A percentile compares a stretch with the other conserved stretches of the same genome.
These are phyloP conservation scores for Microcaecilia unicolor DNA, from an alignment of 2,797 vertebrate genomes.

Conservation along the genomic window DNA sequence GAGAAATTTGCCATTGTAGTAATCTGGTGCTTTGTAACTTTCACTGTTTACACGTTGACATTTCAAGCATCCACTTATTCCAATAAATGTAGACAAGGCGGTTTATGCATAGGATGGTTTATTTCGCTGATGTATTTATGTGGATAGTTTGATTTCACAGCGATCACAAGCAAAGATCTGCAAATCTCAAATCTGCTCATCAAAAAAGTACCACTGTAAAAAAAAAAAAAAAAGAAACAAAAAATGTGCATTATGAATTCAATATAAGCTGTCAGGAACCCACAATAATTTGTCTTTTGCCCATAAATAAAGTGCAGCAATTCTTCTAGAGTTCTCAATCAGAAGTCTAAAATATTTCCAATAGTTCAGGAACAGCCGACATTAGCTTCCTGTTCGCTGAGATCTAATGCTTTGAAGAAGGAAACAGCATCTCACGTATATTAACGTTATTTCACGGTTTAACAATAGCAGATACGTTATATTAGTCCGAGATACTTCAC, in stretches of 20 bases:
- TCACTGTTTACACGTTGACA: no score
- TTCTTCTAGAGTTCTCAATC: conserved; percentile 1
- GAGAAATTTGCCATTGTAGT: no score
- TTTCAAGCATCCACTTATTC: conserved; percentile 6
- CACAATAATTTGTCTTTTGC: conserved; percentile 1
- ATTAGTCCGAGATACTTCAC: neutral
- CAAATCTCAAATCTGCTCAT: conserved; percentile 34
- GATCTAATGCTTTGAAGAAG: neutral
- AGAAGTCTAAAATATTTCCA: conserved; percentile 3
- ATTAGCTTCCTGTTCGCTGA: neutral
- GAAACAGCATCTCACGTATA: neutral
- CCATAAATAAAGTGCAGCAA: neutral
- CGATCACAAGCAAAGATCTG: conserved; percentile 12
- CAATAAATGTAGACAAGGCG: conserved; percentile 15
- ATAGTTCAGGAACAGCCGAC: neutral
- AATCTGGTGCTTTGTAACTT: no score
- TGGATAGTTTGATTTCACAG: conserved; percentile 22
- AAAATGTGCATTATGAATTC: no score
- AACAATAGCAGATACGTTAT: conserved; percentile 3
- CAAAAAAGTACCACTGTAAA: conserved; percentile 35
- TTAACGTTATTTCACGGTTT: neutral
- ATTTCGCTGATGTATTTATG: conserved; percentile 40
- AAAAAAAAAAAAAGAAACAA: no score
- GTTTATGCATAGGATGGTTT: conserved; percentile 38
- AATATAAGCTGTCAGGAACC: conserved; percentile 9